Percentiles rank a stretch among this genome's conserved stretches.
These are phyloP conservation scores for Calosoma granatense DNA, from an alignment of 1,140 invertebrate species.

Conservation along the genomic window DNA sequence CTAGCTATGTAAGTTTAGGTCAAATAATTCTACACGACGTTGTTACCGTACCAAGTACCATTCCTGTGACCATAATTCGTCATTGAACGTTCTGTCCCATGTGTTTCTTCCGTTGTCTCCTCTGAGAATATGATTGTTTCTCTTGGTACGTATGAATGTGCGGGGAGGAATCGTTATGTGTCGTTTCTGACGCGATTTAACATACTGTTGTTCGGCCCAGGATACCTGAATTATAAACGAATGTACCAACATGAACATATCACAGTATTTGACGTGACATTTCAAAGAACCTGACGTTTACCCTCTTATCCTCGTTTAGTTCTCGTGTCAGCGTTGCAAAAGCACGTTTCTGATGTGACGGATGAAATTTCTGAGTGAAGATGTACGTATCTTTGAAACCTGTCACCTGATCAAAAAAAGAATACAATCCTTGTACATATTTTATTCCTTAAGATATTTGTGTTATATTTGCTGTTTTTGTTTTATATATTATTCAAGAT, in stretches of 20 bases:
- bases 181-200: conserved; percentile 51
- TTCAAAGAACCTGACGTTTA: conserved; percentile 20
- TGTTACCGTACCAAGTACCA: conserved; percentile 75
- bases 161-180: conserved; percentile 34
- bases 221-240: conserved; percentile 41
- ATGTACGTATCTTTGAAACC: conserved; percentile 47
- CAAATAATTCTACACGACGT: conserved; percentile 13
- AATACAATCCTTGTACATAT: background rate
- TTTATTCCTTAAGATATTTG: background rate
- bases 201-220: conserved; percentile 59
- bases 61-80: conserved; percentile 76
- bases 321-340: conserved; percentile 18
- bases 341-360: conserved; percentile 31
- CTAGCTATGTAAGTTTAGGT: background rate
- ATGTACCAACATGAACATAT: conserved; percentile 11
- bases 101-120: background rate
- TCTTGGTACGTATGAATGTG: background rate
- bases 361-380: conserved; percentile 33
- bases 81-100: conserved; percentile 51
- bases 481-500: background rate
- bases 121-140: conserved; percentile 1
- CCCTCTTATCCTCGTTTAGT: conserved; percentile 33
- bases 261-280: conserved; percentile 3
- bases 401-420: conserved; percentile 33
- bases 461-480: background rate